Evolutionary conservation across 2,113 vertebrate species (phyloP).

Genomic region (Podarcis cretensis): DNA sequence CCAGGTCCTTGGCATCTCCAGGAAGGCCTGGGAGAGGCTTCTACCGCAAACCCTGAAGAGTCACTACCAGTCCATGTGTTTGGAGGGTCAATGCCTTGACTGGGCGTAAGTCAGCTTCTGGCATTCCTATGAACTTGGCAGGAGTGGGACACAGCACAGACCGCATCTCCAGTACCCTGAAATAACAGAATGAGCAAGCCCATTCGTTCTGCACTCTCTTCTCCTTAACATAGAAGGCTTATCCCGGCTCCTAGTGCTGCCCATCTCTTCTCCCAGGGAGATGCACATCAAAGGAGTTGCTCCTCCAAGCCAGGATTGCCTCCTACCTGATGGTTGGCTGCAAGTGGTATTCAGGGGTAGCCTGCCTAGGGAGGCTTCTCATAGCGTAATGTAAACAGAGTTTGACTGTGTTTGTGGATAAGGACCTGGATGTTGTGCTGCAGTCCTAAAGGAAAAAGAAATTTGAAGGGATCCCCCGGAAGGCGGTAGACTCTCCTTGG

Average conservation of each 20-base stretch:
- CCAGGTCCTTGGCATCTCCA: too few species aligned
- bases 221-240: background rate
- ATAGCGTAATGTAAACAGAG: background rate
- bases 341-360: background rate
- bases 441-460: background rate
- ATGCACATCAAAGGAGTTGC: too few species aligned
- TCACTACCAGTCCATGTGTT: too few species aligned
- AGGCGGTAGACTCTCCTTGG: too few species aligned
- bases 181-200: background rate
- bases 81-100: too few species aligned
- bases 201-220: background rate
- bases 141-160: background rate
- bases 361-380: background rate
- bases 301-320: background rate
- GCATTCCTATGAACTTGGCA: too few species aligned
- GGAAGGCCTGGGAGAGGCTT: too few species aligned
- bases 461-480: too few species aligned
- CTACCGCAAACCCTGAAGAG: too few species aligned
- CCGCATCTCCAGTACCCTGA: background rate
- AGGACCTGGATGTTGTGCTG: background rate
- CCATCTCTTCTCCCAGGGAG: too few species aligned
- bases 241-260: background rate
- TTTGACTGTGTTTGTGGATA: background rate
- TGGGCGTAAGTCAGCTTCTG: too few species aligned
- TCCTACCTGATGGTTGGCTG: too few species aligned